phyloP scores from a whole-genome alignment of 2,797 vertebrate species.

The Nasua narica region DNA sequence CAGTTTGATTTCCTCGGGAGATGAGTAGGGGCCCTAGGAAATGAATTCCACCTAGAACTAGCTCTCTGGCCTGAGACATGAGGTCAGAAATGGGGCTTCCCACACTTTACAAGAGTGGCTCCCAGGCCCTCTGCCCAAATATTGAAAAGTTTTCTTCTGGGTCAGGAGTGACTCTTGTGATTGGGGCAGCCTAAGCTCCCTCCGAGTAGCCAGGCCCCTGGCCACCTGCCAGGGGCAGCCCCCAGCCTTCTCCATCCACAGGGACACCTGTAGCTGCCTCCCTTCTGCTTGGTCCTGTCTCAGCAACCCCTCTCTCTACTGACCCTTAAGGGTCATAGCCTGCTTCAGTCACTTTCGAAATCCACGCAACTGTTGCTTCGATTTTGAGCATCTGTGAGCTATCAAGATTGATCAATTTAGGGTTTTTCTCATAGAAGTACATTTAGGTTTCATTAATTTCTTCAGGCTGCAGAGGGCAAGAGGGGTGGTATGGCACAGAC shows the following conservation, averaged over 20 bases:
- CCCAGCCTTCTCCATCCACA: no score
- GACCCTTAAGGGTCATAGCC: neutral
- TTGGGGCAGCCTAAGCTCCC: neutral
- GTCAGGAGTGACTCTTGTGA: neutral
- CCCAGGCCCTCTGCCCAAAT: neutral
- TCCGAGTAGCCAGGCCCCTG: neutral
- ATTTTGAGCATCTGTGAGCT: neutral
- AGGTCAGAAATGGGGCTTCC: neutral
- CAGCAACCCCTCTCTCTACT: neutral
- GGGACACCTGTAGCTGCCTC: no score
- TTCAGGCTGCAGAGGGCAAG: neutral
- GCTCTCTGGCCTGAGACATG: neutral
- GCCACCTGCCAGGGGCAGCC: neutral
- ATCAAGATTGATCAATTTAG: neutral
- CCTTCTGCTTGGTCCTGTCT: neutral
- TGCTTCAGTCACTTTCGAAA: neutral
- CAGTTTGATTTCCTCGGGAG: neutral
- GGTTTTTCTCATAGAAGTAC: neutral
- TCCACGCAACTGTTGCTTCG: neutral
- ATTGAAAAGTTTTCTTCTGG: neutral
- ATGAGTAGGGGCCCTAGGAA: fast-evolving
- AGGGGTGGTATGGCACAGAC: neutral
- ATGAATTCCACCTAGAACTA: neutral
- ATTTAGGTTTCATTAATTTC: neutral
- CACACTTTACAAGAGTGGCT: neutral